phyloP scores from a whole-genome alignment of 2,113 vertebrate genomes.

The Centropus unirufus region DNA sequence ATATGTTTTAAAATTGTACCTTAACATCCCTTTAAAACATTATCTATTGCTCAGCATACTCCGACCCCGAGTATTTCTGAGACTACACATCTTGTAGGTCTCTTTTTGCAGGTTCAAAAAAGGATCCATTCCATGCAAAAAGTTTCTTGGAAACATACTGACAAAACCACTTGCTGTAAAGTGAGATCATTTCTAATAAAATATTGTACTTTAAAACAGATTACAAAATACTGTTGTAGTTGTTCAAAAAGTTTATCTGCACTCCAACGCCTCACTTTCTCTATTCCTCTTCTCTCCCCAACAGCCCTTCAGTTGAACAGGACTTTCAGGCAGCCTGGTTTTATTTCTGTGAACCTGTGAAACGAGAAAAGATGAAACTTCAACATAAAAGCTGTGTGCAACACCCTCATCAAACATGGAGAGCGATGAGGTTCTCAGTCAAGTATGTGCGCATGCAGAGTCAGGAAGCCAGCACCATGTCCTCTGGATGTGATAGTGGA shows the following conservation, averaged over 20 bases:
- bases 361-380: slow-evolving; percentile 61
- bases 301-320: slow-evolving; percentile 81
- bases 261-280: slow-evolving; percentile 29
- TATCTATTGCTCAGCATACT: background rate
- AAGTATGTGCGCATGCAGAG: background rate
- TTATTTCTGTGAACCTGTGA: slow-evolving; percentile 90
- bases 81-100: background rate
- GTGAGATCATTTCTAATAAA: slow-evolving; percentile 54
- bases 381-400: slow-evolving; percentile 3
- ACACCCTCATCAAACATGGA: background rate
- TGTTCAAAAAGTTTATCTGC: slow-evolving; percentile 13
- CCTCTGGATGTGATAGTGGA: background rate
- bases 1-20: background rate
- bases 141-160: background rate
- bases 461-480: background rate
- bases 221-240: slow-evolving; percentile 45
- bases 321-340: slow-evolving; percentile 87
- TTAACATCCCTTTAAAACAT: slow-evolving; percentile 28
- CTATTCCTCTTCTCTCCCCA: slow-evolving; percentile 23
- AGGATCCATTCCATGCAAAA: background rate
- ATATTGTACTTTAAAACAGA: slow-evolving; percentile 34
- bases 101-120: slow-evolving; percentile 18
- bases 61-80: background rate
- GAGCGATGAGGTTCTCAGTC: background rate
- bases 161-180: slow-evolving; percentile 9